Evolutionary conservation across 92 coral and sea anemone species (phyloP), one percentile per base, ranked within the genome.

Genomic region (Phenganax stokvisi): DNA sequence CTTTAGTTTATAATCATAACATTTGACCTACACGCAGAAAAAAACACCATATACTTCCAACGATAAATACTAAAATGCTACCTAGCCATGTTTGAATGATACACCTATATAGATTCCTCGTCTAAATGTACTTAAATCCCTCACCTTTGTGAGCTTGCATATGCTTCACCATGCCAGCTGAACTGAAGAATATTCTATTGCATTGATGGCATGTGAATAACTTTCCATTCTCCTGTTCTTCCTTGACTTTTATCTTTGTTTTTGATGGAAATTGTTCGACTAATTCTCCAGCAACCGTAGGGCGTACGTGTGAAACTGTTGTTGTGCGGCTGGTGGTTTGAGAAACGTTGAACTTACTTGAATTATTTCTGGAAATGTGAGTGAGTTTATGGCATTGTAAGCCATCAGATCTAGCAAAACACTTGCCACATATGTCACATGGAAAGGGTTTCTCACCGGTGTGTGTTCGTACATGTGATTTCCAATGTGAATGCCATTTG

Each of bases 401-500:
- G 60, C 96, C 96, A 87, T 92, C 97, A 71, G 96, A 96, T 58
- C 97, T 87, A 72, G 97, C 89, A 81, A 92, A 92, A 30, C 92
- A 91, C 28, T 96, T 89, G 20, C 86, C 77, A 81, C 97, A 92
- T 60, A 89, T 91, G 13, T 91, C 88, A 65, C 97, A 92, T 72
- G 89, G 85, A 76, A 87, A 92, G 47, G 97, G 97, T 80, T 92
- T 92, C 74, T 92, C 97, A 3, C 97, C 97, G 53, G 97, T 92
- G 85, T 92, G 97, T 10, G 96, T 92, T 62, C 97, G 91, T 83
- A 91, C 97, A 58, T 92, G 97, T 65, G 97, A 92, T 47, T 81
- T 87, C 77, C 89, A 76, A 67, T 92, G 97, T 6, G 97, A 92
- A 54, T 91, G 92, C 97, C 97, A 92, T 85, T 92, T 94, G 77